phyloP scores from a whole-genome alignment of 2,797 vertebrate species.

The Tapera naevia region DNA sequence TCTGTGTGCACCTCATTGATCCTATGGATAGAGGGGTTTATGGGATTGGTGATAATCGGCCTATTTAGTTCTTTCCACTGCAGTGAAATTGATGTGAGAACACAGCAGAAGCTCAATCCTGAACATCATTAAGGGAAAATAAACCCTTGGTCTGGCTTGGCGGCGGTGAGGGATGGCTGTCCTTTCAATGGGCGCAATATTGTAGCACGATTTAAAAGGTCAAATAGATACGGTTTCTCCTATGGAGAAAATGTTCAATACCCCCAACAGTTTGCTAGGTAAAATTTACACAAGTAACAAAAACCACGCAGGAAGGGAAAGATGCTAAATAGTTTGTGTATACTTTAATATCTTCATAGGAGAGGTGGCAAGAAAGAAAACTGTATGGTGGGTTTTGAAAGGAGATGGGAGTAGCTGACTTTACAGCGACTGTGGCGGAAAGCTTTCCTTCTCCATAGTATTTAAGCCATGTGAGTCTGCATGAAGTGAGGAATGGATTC shows the following conservation, averaged over 20 bases:
- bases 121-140: neutral
- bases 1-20: neutral
- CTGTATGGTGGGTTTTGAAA: neutral
- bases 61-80: neutral
- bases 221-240: rapidly evolving
- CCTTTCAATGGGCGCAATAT: neutral
- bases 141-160: neutral
- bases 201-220: neutral
- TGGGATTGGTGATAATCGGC: neutral
- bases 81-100: neutral
- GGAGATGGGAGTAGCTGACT: neutral
- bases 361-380: neutral
- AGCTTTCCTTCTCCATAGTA: neutral
- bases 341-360: neutral
- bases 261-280: neutral
- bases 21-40: neutral
- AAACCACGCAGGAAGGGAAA: neutral
- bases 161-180: neutral
- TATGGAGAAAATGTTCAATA: neutral
- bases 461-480: neutral
- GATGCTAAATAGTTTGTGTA: neutral
- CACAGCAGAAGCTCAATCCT: neutral
- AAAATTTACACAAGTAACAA: neutral
- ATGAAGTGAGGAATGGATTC: neutral
- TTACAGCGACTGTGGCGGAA: neutral